Conservation (phyloP, 2,888 invertebrate genomes). For the Drosophila cognata region DNA sequence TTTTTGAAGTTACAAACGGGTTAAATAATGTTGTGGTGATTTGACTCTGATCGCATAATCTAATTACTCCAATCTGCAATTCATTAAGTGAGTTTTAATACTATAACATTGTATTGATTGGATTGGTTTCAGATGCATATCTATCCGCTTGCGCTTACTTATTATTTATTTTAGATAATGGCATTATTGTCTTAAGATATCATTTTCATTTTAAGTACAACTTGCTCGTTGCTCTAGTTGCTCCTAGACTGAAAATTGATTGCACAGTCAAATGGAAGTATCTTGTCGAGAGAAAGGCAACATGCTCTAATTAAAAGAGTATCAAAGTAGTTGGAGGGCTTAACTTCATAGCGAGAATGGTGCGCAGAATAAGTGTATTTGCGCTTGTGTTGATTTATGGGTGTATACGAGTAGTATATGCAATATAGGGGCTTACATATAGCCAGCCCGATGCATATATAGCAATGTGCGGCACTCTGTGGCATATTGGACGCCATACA, state of each 20-base stretch:
- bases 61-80: not conserved
- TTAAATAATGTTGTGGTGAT: not conserved
- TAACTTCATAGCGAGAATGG: conserved; percentile 55
- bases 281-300: not conserved
- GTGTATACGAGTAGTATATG: conserved; percentile 40
- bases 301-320: conserved; percentile 1
- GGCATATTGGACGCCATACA: conserved; percentile 62
- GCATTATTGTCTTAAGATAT: not conserved
- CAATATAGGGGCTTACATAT: conserved; percentile 38
- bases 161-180: not conserved
- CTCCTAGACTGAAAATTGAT: not conserved
- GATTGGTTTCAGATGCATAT: no score
- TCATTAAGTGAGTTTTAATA: not conserved
- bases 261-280: accelerated
- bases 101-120: no score
- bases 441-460: conserved; percentile 32
- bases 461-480: conserved; percentile 44
- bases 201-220: not conserved
- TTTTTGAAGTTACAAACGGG: not conserved
- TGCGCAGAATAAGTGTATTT: conserved; percentile 59
- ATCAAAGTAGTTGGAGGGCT: conserved; percentile 22
- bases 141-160: not conserved
- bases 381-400: conserved; percentile 68
- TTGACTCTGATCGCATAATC: not conserved
- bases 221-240: not conserved